Evolutionary conservation across 2,113 vertebrate species (phyloP).

Genomic region (Meriones unguiculatus): DNA sequence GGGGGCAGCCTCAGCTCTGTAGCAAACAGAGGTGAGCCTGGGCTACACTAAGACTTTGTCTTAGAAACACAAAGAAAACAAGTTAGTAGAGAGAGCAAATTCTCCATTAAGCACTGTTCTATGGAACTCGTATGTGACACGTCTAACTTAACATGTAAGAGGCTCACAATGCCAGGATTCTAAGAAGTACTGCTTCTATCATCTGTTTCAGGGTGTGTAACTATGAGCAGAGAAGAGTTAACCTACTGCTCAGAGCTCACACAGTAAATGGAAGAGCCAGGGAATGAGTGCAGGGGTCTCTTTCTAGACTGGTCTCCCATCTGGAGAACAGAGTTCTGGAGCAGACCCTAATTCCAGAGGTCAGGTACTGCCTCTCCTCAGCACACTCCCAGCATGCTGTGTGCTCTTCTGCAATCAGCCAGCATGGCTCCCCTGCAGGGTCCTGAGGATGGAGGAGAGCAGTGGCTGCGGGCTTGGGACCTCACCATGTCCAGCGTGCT

Average conservation of each 20-base stretch:
- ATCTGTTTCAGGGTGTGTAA: background rate
- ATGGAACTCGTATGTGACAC: no score
- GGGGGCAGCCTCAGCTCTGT: background rate
- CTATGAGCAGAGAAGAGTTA: background rate
- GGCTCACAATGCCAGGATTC: background rate
- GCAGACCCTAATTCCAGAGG: background rate
- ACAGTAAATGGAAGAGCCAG: background rate
- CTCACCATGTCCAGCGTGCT: background rate
- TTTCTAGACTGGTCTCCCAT: background rate
- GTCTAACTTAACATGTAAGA: background rate
- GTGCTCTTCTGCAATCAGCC: rapidly evolving
- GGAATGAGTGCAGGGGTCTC: background rate
- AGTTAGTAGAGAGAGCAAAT: background rate
- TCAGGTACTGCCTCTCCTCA: background rate
- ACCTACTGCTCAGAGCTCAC: background rate
- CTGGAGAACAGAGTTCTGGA: background rate
- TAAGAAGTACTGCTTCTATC: background rate
- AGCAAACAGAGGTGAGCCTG: background rate
- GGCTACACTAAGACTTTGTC: background rate
- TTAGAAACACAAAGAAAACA: background rate
- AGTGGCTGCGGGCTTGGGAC: no score
- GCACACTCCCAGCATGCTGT: background rate
- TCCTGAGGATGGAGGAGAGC: no score
- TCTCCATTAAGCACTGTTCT: background rate
- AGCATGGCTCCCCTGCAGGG: background rate